These are phyloP conservation scores for Pristionchus fissidentatus DNA, from an alignment of 2,888 invertebrate species.

Conservation along the genomic window DNA sequence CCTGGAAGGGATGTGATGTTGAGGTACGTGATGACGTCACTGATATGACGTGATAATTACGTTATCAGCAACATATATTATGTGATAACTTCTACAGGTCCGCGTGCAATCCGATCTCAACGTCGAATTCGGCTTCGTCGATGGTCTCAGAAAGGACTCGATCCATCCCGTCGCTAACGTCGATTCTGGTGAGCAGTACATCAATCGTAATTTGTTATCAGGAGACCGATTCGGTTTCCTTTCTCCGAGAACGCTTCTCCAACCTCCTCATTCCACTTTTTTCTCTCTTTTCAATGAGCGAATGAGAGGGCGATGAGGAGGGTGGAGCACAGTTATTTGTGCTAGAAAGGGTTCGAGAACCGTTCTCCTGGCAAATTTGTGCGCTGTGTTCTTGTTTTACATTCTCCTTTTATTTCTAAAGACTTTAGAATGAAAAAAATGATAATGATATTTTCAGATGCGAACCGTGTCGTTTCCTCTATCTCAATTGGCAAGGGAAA, in stretches of 20 bases:
- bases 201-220: not conserved
- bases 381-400: not conserved
- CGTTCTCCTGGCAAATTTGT: too few species aligned
- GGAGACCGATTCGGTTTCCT: not conserved
- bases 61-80: not conserved
- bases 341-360: too few species aligned
- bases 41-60: too few species aligned
- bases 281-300: not conserved
- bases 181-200: conserved; percentile 1
- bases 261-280: not conserved
- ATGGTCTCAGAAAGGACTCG: conserved; percentile 27
- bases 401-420: not conserved
- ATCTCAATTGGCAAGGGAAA: conserved; percentile 9
- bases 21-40: not conserved
- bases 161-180: conserved; percentile 21
- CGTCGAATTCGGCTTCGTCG: conserved; percentile 42
- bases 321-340: too few species aligned
- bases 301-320: too few species aligned
- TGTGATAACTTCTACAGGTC: not conserved
- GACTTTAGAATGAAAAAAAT: not conserved
- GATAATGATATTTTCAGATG: not conserved
- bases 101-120: conserved; percentile 45
- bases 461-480: conserved; percentile 23
- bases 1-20: conserved; percentile 41
- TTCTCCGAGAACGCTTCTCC: not conserved